A percentile compares a stretch with the other conserved stretches of the same genome.
phyloP scores from a whole-genome alignment of 2,113 vertebrate species.

The Alethe diademata region DNA sequence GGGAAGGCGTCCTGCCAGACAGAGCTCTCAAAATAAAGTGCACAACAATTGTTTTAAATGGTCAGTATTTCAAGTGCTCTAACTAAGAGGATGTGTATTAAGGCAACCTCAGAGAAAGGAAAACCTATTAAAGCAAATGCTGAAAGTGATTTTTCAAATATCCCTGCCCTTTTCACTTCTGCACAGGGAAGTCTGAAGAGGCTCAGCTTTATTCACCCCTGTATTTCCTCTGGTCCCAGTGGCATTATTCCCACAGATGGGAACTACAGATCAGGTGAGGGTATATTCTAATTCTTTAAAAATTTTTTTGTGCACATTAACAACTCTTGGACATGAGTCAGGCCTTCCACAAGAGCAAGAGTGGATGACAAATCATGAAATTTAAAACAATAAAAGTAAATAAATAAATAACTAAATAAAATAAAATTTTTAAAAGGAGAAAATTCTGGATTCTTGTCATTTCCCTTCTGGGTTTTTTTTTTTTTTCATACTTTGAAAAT shows the following conservation, averaged over 20 bases:
- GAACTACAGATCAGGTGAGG: not conserved
- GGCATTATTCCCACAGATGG: not conserved
- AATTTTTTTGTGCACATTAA: not conserved
- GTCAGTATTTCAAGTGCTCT: not conserved
- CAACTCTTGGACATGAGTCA: not conserved
- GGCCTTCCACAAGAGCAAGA: not conserved
- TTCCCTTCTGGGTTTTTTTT: not conserved
- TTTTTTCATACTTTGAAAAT: not conserved
- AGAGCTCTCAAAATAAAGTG: not conserved
- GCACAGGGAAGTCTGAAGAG: not conserved
- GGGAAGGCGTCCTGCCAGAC: not conserved
- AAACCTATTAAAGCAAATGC: not conserved
- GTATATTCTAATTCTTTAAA: not conserved
- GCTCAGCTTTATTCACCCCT: not conserved
- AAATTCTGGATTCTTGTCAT: not conserved
- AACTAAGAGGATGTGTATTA: not conserved
- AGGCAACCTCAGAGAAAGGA: not conserved
- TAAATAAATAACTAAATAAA: not conserved
- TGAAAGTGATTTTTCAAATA: not conserved
- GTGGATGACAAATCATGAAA: not conserved
- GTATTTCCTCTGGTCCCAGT: not conserved
- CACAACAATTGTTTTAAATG: not conserved
- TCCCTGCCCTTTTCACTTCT: not conserved
- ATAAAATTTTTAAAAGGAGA: not conserved
- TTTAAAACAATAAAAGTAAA: not conserved